Conservation (phyloP, 92 coral and sea anemone genomes). For the Hydrozoanthus gracilis region DNA sequence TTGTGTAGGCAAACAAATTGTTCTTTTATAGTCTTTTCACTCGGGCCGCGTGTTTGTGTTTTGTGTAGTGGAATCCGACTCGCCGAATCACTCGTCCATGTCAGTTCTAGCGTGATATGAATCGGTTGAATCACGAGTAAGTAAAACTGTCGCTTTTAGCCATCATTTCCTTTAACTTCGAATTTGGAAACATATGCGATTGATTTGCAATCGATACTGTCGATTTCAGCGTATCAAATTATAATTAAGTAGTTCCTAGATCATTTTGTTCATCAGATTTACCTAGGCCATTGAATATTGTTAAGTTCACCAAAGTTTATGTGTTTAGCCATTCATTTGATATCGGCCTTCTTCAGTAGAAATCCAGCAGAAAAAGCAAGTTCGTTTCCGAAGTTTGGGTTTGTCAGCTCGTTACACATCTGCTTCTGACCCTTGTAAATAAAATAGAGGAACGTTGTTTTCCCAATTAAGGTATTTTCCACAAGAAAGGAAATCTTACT, state of each 20-base stretch:
- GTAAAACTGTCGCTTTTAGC: not conserved
- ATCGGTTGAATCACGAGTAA: slow-evolving; percentile 35
- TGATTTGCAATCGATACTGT: slow-evolving; percentile 32
- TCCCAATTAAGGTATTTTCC: too few species aligned
- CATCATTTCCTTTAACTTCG: not conserved
- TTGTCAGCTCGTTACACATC: too few species aligned
- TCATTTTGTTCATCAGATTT: slow-evolving; percentile 38
- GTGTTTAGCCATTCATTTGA: slow-evolving; percentile 33
- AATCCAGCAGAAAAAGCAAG: not conserved
- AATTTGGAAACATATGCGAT: not conserved
- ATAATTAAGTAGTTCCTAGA: slow-evolving; percentile 31
- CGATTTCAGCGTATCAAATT: slow-evolving; percentile 15
- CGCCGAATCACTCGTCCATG: slow-evolving; percentile 39
- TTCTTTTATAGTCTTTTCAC: slow-evolving; percentile 10
- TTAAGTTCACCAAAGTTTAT: slow-evolving; percentile 22
- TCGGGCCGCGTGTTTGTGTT: slow-evolving; percentile 38
- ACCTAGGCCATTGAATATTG: slow-evolving; percentile 31
- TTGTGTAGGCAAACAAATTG: slow-evolving; percentile 33
- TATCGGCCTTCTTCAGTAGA: not conserved
- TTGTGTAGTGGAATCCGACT: not conserved
- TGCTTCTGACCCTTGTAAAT: too few species aligned
- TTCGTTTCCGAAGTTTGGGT: too few species aligned
- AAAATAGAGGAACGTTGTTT: too few species aligned
- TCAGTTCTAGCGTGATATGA: slow-evolving; percentile 46
- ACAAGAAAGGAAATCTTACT: too few species aligned